Conservation (phyloP, 2,113 vertebrate species). For the Cyphomyrus plagiostoma region DNA sequence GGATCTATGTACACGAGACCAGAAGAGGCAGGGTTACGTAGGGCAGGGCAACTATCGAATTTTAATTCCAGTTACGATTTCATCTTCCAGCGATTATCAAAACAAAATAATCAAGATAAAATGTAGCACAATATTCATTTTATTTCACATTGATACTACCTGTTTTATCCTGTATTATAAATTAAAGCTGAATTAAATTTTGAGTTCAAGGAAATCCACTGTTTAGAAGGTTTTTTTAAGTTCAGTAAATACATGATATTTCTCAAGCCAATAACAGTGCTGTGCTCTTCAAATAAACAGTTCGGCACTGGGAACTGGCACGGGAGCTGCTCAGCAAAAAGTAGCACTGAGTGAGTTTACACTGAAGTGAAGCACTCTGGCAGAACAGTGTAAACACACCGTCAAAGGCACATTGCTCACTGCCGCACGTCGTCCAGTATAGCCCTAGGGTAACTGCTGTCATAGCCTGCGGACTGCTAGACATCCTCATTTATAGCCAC, state of each 20-base stretch:
- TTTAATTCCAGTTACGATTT: too few species aligned
- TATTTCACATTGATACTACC: too few species aligned
- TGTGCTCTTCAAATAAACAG: background rate
- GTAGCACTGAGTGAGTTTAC: background rate
- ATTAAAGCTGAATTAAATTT: too few species aligned
- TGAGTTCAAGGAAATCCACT: background rate
- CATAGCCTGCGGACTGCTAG: background rate
- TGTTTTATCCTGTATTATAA: too few species aligned
- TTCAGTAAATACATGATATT: background rate
- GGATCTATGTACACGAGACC: background rate
- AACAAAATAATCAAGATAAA: too few species aligned
- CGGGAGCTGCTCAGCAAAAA: background rate
- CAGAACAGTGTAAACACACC: background rate
- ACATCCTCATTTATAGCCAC: conserved; percentile 8
- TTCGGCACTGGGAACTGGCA: background rate
- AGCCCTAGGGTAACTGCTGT: background rate
- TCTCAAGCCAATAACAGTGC: background rate
- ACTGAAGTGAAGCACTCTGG: background rate
- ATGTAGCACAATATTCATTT: too few species aligned
- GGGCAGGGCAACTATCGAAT: background rate
- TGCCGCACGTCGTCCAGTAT: background rate
- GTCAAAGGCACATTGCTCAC: background rate
- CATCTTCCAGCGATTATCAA: too few species aligned
- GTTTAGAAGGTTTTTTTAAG: background rate
- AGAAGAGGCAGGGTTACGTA: conserved; percentile 37